Conservation (phyloP, 2,888 invertebrate genomes). For the Oscheius sp. region DNA sequence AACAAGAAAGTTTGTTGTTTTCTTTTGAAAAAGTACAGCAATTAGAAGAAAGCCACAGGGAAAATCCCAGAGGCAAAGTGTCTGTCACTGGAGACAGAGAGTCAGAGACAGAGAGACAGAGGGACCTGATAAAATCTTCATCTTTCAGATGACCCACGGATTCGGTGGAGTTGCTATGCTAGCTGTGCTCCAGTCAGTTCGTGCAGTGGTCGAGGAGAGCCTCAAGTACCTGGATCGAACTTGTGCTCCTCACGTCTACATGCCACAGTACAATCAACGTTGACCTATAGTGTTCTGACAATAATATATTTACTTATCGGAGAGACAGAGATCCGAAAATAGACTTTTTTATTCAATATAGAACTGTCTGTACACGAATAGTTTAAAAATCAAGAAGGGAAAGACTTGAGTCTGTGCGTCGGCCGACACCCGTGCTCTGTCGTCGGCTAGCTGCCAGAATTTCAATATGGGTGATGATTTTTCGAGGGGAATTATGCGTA, state of each 20-base stretch:
- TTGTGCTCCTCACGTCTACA: constrained; percentile 40
- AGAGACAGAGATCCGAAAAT: neutral
- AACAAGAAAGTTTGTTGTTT: neutral
- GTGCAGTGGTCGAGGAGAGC: constrained; percentile 83
- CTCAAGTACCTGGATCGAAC: constrained; percentile 56
- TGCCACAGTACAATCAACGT: constrained; percentile 34
- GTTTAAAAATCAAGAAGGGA: neutral
- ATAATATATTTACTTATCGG: neutral
- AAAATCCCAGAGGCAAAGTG: too few relatives aligned
- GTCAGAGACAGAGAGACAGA: too few relatives aligned
- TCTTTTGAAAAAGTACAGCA: neutral
- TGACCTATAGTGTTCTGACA: neutral
- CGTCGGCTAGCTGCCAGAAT: constrained; percentile 20
- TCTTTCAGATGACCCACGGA: constrained; percentile 85
- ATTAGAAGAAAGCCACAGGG: too few relatives aligned
- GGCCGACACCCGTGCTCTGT: constrained; percentile 35
- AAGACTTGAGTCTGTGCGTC: constrained; percentile 16
- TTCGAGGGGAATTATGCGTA: constrained; percentile 5
- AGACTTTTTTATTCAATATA: neutral
- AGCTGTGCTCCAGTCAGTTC: constrained; percentile 93
- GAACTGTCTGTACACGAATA: constrained; percentile 10
- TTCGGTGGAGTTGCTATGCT: constrained; percentile 98
- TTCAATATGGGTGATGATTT: neutral
- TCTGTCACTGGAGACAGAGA: too few relatives aligned
- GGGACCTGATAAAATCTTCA: too few relatives aligned